Evolutionary conservation across 2,888 invertebrate genomes (phyloP).

Genomic region (Xanthostigma xanthostigma): DNA sequence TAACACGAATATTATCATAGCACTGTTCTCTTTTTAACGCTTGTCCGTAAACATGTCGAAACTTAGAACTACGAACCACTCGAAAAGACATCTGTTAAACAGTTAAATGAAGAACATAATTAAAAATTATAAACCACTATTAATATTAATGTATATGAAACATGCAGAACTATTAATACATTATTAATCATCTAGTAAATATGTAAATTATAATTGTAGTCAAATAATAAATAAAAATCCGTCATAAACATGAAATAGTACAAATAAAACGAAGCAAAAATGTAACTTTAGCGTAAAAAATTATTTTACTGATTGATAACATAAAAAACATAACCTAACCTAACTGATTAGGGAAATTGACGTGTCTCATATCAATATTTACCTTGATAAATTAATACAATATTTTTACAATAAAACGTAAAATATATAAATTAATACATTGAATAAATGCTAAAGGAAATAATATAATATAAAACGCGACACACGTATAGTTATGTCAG

Average conservation of each 20-base stretch:
- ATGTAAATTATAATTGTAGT: neutral
- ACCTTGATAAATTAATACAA: conserved; percentile 3
- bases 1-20: conserved; percentile 93
- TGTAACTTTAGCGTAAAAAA: too few species aligned
- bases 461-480: neutral
- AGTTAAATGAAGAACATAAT: conserved; percentile 16
- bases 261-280: neutral
- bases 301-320: too few species aligned
- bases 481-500: conserved; percentile 1
- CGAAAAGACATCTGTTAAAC: conserved; percentile 79
- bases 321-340: too few species aligned
- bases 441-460: neutral
- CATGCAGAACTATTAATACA: neutral
- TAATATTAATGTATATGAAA: neutral
- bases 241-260: neutral
- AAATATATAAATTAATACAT: neutral
- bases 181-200: conserved; percentile 4
- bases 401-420: conserved; percentile 1
- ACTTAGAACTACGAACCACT: conserved; percentile 93
- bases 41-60: conserved; percentile 88
- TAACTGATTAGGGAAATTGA: too few species aligned
- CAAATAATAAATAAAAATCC: neutral
- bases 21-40: conserved; percentile 89
- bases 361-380: too few species aligned
- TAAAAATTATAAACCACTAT: neutral